Evolutionary conservation across 2,888 invertebrate species (phyloP).

Genomic region (Acanthopleura granulata): DNA sequence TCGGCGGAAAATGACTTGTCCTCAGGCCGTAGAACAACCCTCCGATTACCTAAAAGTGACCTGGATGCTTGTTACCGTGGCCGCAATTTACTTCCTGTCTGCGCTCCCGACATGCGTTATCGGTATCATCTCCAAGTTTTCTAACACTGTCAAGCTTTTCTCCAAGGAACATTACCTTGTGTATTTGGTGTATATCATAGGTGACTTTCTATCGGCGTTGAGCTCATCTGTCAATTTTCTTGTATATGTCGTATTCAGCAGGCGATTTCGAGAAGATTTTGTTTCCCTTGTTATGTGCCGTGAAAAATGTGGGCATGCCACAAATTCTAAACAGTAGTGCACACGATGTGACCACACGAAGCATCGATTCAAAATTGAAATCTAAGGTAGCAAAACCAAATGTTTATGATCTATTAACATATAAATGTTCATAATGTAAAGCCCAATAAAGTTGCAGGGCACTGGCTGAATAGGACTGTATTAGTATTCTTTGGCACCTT

Average conservation of each 20-base stretch:
- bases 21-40: background rate
- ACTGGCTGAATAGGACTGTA: too few species aligned
- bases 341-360: too few species aligned
- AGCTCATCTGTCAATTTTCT: background rate
- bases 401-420: too few species aligned
- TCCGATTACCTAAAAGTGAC: background rate
- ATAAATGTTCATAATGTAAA: too few species aligned
- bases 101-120: conserved; percentile 1
- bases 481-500: too few species aligned
- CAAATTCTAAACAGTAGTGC: background rate
- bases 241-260: background rate
- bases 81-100: background rate
- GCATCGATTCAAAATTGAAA: too few species aligned
- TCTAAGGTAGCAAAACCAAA: too few species aligned
- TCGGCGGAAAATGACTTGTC: background rate
- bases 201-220: background rate
- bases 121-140: background rate
- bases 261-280: background rate
- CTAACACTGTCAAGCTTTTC: background rate
- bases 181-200: background rate
- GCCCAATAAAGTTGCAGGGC: too few species aligned
- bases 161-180: background rate
- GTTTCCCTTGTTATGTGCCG: background rate
- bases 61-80: background rate
- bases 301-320: background rate